Conservation (phyloP, 2,888 invertebrate species). For the Hyposoter didymator region DNA sequence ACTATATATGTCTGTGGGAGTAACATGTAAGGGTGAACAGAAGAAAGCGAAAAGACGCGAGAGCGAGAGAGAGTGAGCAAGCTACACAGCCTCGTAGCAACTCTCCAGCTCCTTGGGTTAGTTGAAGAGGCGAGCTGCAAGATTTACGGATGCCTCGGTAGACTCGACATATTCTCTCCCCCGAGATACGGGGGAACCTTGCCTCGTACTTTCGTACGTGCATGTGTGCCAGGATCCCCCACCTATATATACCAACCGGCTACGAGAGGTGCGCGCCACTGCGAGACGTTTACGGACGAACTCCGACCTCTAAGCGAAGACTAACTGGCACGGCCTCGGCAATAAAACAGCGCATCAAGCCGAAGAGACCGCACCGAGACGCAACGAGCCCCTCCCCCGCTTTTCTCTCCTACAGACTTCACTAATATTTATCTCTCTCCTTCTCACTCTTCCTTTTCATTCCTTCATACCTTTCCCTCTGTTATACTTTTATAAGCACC, state of each 20-base stretch:
- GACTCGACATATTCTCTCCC: conserved; percentile 78
- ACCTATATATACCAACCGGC: conserved; percentile 73
- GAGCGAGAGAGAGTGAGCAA: not conserved
- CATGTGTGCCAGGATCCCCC: conserved; percentile 68
- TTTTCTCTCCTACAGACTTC: conserved; percentile 33
- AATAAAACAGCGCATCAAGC: conserved; percentile 79
- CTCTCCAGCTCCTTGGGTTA: conserved; percentile 69
- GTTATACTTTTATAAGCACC: conserved; percentile 21
- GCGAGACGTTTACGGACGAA: conserved; percentile 79
- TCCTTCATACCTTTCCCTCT: conserved; percentile 19
- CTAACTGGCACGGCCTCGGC: conserved; percentile 77
- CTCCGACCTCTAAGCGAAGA: conserved; percentile 79
- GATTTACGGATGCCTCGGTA: conserved; percentile 77
- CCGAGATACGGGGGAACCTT: conserved; percentile 74
- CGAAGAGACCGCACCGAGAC: conserved; percentile 68
- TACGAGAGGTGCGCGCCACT: conserved; percentile 72
- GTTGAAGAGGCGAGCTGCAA: conserved; percentile 75
- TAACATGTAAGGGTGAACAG: conserved; percentile 31
- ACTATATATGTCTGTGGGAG: not conserved
- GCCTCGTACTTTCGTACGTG: conserved; percentile 42
- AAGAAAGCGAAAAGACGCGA: conserved; percentile 25
- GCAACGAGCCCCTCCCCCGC: conserved; percentile 50
- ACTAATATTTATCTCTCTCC: not conserved
- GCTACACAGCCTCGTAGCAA: conserved; percentile 23
- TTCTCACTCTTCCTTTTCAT: conserved; percentile 4